These are phyloP conservation scores for Lasioglossum oenotherae DNA, from an alignment of 2,888 invertebrate species.

Conservation along the genomic window DNA sequence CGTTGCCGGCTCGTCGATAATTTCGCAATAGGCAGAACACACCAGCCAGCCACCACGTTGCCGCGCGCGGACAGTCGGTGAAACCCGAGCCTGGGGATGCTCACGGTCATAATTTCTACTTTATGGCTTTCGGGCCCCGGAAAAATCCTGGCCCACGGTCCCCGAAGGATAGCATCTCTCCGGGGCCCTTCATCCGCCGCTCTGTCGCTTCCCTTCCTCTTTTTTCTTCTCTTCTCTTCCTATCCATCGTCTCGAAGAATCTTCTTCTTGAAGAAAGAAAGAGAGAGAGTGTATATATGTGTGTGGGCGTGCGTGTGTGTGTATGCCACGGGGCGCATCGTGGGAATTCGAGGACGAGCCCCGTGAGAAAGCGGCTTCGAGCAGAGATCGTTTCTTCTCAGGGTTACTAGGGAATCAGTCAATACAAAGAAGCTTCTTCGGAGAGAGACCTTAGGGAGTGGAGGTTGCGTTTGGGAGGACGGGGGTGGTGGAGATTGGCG, in stretches of 20 bases:
- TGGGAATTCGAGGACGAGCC: slow-evolving; percentile 70
- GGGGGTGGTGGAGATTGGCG: slow-evolving; percentile 21
- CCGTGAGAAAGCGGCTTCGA: slow-evolving; percentile 77
- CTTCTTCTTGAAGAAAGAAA: slow-evolving; percentile 14
- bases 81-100: slow-evolving; percentile 26
- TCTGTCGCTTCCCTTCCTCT: neutral
- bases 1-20: slow-evolving; percentile 57
- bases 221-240: slow-evolving; percentile 35
- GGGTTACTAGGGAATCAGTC: slow-evolving; percentile 82
- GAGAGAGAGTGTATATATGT: neutral
- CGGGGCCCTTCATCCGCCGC: neutral
- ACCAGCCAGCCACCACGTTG: neutral
- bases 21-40: slow-evolving; percentile 46
- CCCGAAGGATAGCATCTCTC: slow-evolving; percentile 5
- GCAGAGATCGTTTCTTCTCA: slow-evolving; percentile 78
- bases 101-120: slow-evolving; percentile 37
- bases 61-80: slow-evolving; percentile 23
- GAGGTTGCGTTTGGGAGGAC: neutral
- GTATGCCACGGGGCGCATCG: slow-evolving; percentile 53
- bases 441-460: neutral
- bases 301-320: neutral
- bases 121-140: slow-evolving; percentile 25
- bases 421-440: slow-evolving; percentile 74
- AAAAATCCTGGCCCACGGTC: slow-evolving; percentile 29
- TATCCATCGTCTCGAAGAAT: slow-evolving; percentile 38